Conservation (phyloP, 2,888 invertebrate species). For the Diogma glabrata region DNA sequence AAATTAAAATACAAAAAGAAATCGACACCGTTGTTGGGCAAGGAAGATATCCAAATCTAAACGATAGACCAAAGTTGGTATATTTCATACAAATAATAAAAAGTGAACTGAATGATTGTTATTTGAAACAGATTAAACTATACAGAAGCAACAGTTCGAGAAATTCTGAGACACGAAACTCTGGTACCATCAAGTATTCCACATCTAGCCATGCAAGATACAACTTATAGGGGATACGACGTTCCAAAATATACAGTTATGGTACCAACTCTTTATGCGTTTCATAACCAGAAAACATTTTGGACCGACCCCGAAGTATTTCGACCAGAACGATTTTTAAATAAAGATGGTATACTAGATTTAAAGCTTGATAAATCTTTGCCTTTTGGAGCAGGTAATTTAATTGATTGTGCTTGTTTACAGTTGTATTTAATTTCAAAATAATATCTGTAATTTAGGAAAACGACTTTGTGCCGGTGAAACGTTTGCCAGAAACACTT, state of each 20-base stretch:
- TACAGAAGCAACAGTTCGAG: slow-evolving; percentile 51
- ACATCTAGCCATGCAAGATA: slow-evolving; percentile 41
- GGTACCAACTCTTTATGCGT: slow-evolving; percentile 41
- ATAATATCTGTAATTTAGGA: slow-evolving; percentile 38
- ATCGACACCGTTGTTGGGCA: slow-evolving; percentile 49
- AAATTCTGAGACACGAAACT: slow-evolving; percentile 46
- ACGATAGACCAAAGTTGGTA: slow-evolving; percentile 47
- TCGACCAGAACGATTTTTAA: slow-evolving; percentile 53
- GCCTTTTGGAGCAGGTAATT: slow-evolving; percentile 56
- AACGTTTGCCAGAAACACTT: slow-evolving; percentile 52
- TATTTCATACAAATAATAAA: no score
- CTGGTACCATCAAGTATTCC: slow-evolving; percentile 48
- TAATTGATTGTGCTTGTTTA: no score
- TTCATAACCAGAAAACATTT: slow-evolving; percentile 44
- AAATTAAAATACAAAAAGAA: slow-evolving; percentile 46
- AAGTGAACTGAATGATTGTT: no score
- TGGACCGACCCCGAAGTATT: slow-evolving; percentile 57
- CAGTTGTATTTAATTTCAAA: no score
- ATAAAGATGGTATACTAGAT: slow-evolving; percentile 40
- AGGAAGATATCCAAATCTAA: slow-evolving; percentile 44
- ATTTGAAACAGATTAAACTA: slow-evolving; percentile 50
- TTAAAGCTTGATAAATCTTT: slow-evolving; percentile 46
- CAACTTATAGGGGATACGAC: slow-evolving; percentile 44
- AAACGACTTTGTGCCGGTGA: slow-evolving; percentile 59
- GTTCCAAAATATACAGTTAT: slow-evolving; percentile 45